Base-by-base conservation (phyloP, 2,888 invertebrate genomes). In the Parnassius smintheus region DNA sequence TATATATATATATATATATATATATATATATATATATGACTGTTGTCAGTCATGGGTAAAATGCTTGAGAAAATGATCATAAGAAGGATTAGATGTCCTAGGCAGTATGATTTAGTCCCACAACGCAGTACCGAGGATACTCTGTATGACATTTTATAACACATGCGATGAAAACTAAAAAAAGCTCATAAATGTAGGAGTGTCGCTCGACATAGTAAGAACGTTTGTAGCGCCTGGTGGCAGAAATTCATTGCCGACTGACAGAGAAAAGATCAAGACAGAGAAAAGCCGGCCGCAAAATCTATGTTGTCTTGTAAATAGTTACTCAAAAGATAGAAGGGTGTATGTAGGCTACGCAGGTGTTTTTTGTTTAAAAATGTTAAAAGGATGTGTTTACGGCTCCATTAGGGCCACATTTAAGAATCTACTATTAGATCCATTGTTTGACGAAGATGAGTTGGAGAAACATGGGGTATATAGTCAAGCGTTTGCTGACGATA, bases 151-250 rank as follows among this genome's bases (percentile, higher is more conserved):
- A 53, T 66, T n/a, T 46, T 68, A 9, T 8, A 49, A 7, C 53
- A 63, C 41, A 49, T 67, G 2, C 9, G 46, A 9, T 4, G 13
- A 0, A 56, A 65, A n/a, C 3, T 68, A 2, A 13, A 57, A 60
- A 44, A 62, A 57, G 13, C 12, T 48, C 11, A 9, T 62, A 2
- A 42, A 51, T 13, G 46, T 55, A n/a, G 10, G 60, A 45, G 57
- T 64, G 13, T 64, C 57, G 2, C 44, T 64, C n/a, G 64, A 64
- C 42, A 64, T 65, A 59, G 62, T 60, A 58, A 51, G 62, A 12
- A 70, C 70, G 12, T 72, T 72, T 42, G 71, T 63, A 64, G 65
- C 57, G 69, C 71, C 8, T 72, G 68, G 69, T 71, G 70, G 70
- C 70, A 9, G 25, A 35, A 2, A 67, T 71, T 54, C n/a, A 11